Base-by-base conservation (phyloP, 2,888 invertebrate genomes). In the Epirrita christyi region DNA sequence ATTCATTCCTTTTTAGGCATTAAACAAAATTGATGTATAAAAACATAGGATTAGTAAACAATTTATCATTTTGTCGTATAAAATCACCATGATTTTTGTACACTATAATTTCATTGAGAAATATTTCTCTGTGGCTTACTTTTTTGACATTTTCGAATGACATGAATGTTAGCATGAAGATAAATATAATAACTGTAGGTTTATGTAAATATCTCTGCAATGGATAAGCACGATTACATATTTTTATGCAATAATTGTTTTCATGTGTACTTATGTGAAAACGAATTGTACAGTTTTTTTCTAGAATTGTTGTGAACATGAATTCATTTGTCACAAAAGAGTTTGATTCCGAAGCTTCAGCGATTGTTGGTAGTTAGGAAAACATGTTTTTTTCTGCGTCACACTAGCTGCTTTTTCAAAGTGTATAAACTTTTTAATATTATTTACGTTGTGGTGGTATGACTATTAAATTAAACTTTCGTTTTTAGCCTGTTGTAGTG, bases 1-100 rank as follows among this genome's bases (percentile, higher is more conserved):
- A 83, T 86, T 84, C 89, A 89, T 90, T 90, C 89, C 89, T 89
- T 79, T 84, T 81, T 86, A 85, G 80, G 78, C 82, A 76, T 74
- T 80, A 80, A 72, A 69, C 75, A 68, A 83, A 81, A 79, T 81
- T 82, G 71, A 80, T 79, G 76, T 80, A 73, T 72, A 77, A n/a
- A n/a, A 75, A 73, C 66, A 68, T 76, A 67, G 63, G 63, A 61
- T 63, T 57, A 64, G 59, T 54, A 54, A 64, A 52, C 56, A 63
- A 51, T 54, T 14, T 50, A 50, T 59, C 59, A 59, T 67, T 73
- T 71, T 76, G 72, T 54, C 67, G 68, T 69, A 72, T 51, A 61
- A 61, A 73, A 75, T 78, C 74, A 72, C 44, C 69, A 71, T 74
- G 68, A 47, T 57, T 70, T 80, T 75, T 80, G 71, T 76, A 73